Base-by-base conservation (phyloP, 2,888 invertebrate species). In the Lasioglossum leucozonium region DNA sequence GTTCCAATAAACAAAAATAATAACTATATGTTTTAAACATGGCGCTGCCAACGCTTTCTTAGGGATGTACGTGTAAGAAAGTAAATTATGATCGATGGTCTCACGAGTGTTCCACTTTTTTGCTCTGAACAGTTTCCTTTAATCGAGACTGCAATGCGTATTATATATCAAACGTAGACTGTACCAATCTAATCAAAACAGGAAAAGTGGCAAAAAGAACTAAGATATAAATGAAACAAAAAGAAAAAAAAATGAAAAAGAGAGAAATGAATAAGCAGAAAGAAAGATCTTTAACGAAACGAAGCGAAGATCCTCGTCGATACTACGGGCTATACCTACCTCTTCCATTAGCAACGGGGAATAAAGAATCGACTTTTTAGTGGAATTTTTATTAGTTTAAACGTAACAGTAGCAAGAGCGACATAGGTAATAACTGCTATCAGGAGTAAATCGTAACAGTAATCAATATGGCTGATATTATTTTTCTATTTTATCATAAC, bases 151-250 rank as follows among this genome's bases (percentile, higher is more conserved):
- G 93, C 94, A 93, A 94, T 93, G 94, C 93, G 93, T 93, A 72
- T 72, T 72, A 72, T 72, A 72, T 72, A 95, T 95, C 94, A 94
- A 95, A 95, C 93, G 93, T 95, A 95, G 95, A 95, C 95, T 95
- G 95, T 95, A 95, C 92, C 93, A 94, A 95, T 95, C 95, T 95
- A 95, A 95, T 95, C 95, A 95, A 95, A 95, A 94, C 85, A 89
- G 89, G 89, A 84, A 88, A 84, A 83, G 67, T 76, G 76, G 47
- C 34, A 67, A 44, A 84, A 84, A 73, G 58, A 79, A 81, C 77
- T 44, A 85, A 84, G 82, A 75, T 74, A 81, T 76, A 73, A 73
- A 65, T 77, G 73, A 72, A 47, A 77, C 51, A 94, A 94, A 94
- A 94, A 83, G 86, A 87, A 87, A 94, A 94, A 94, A 82, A 87